phyloP scores from a whole-genome alignment of 2,113 vertebrate species.

The Odobenus rosmarus region DNA sequence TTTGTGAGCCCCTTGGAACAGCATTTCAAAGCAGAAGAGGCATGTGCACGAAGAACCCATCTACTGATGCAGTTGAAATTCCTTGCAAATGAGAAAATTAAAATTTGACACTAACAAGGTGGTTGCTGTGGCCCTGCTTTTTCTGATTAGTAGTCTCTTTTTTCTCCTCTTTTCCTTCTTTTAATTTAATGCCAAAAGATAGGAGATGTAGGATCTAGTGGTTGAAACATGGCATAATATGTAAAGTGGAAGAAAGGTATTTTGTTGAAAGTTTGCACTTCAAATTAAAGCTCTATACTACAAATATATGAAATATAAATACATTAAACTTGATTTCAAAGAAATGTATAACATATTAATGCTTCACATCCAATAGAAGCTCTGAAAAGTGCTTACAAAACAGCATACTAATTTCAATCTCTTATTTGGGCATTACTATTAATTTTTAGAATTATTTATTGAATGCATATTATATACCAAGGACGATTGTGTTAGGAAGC shows the following conservation, averaged over 20 bases:
- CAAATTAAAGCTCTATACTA: not conserved
- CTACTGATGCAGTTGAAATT: conserved; percentile 8
- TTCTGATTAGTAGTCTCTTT: not conserved
- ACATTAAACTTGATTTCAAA: not conserved
- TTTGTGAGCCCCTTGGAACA: not conserved
- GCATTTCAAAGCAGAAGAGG: not conserved
- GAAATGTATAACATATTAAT: not conserved
- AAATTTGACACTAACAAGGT: conserved; percentile 35
- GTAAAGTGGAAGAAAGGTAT: not conserved
- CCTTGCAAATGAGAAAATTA: conserved; percentile 34
- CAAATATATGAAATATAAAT: not conserved
- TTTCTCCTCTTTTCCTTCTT: not conserved
- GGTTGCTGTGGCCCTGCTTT: not conserved
- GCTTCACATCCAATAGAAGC: not conserved
- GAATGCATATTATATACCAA: not conserved
- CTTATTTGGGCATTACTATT: not conserved
- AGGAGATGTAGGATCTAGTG: not conserved
- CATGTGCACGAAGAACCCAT: not conserved
- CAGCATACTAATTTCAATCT: not conserved
- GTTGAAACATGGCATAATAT: not conserved
- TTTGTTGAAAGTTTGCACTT: not conserved
- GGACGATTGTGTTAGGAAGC: not conserved
- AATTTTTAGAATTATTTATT: not conserved
- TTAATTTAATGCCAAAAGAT: not conserved
- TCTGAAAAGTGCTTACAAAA: not conserved